phyloP scores from a whole-genome alignment of 2,113 vertebrate genomes.

The Sinocyclocheilus anshuiensis region DNA sequence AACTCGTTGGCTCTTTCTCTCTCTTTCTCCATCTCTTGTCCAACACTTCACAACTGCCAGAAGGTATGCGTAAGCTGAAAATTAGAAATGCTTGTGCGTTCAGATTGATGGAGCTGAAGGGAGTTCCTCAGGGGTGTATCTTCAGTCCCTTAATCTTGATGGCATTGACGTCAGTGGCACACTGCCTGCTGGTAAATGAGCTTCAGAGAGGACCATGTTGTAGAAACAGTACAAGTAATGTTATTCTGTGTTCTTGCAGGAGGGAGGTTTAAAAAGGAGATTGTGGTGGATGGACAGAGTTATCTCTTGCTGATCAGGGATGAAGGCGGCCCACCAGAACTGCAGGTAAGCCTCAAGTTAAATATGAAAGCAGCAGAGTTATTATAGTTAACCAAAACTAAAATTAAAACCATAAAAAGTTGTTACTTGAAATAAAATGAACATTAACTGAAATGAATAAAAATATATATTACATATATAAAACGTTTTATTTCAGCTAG shows the following conservation, averaged over 20 bases:
- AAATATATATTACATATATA: no score
- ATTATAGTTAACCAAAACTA: no score
- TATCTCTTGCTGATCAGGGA: conserved; percentile 96
- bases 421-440: background rate
- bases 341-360: conserved; percentile 80
- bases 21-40: background rate
- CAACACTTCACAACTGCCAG: background rate
- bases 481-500: no score
- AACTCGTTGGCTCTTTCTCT: background rate
- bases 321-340: conserved; percentile 96
- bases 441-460: no score
- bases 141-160: background rate
- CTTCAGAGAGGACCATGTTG: no score
- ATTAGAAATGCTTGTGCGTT: background rate
- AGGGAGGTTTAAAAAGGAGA: conserved; percentile 98
- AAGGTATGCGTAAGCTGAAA: background rate
- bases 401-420: no score
- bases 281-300: conserved; percentile 97
- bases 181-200: background rate
- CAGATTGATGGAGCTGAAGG: background rate
- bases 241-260: conserved; percentile 74
- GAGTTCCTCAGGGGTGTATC: background rate
- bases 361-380: no score
- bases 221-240: background rate
- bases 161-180: background rate